Evolutionary conservation across 2,888 invertebrate genomes (phyloP).

Genomic region (Hydriomena furcata): DNA sequence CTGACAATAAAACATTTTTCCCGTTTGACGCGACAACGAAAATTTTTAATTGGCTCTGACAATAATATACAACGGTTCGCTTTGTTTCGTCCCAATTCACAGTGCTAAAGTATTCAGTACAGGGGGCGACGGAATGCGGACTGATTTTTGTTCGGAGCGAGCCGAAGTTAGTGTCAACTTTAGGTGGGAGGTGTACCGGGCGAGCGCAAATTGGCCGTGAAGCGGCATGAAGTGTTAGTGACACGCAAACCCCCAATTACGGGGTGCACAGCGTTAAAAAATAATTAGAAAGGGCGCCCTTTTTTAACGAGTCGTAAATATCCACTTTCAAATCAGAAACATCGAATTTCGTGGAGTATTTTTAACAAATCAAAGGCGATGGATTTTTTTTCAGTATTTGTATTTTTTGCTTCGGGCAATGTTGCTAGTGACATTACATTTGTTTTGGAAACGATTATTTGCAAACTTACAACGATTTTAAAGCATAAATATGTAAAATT

Average conservation of each 20-base stretch:
- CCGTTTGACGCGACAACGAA: slow-evolving; percentile 41
- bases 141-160: slow-evolving; percentile 16
- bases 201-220: slow-evolving; percentile 36
- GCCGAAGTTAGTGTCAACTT: slow-evolving; percentile 22
- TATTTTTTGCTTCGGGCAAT: slow-evolving; percentile 11
- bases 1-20: slow-evolving; percentile 46
- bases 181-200: slow-evolving; percentile 22
- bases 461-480: no score
- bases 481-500: no score
- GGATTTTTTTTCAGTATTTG: slow-evolving; percentile 3
- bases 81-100: slow-evolving; percentile 49
- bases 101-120: slow-evolving; percentile 28
- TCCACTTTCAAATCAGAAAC: slow-evolving; percentile 11
- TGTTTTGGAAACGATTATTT: slow-evolving; percentile 2
- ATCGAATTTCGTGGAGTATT: background rate
- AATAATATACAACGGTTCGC: slow-evolving; percentile 52
- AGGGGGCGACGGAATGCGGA: slow-evolving; percentile 13
- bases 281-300: slow-evolving; percentile 58
- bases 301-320: slow-evolving; percentile 40
- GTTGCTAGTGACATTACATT: slow-evolving; percentile 6
- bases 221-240: slow-evolving; percentile 58
- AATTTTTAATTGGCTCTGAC: slow-evolving; percentile 57
- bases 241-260: slow-evolving; percentile 72
- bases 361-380: background rate
- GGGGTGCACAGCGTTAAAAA: slow-evolving; percentile 65